Base-by-base conservation (phyloP, 2,888 invertebrate species). In the Tanypteryx hageni region DNA sequence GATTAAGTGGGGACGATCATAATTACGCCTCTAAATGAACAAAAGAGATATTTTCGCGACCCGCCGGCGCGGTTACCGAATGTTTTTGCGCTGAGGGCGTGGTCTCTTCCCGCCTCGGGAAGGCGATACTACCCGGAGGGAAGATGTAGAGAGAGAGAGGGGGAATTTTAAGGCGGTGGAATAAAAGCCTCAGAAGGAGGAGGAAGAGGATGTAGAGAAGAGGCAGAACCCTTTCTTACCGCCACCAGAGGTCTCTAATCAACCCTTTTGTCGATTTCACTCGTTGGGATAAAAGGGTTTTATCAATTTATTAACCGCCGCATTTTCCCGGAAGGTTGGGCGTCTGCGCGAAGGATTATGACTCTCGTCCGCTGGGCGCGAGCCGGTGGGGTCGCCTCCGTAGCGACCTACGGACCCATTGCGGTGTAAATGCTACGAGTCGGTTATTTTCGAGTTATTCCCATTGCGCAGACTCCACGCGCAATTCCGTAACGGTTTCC, bases 391-490 rank as follows among this genome's bases (percentile, higher is more conserved):
- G 11, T 10, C 27, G 68, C 76, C 22, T 22, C 5, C 44, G 44
- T 44, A 44, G 44, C 44, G 44, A 44, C 3, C 44, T 44, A 44
- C 44, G 44, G 44, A 44, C 44, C 44, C 44, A 44, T 44, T 44
- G 44, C 44, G 44, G 44, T 44, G 44, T 11, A 76, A 76, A 76
- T 27, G 68, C 68, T 18, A 18, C 61, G 59, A n/a, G 89, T 89
- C 89, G 89, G 89, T 64, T 89, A 68, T 89, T 64, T 68, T 89
- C 89, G 89, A 89, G 89, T 89, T 89, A 89, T 89, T 89, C 44
- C 89, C 18, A 89, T 64, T 68, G 89, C 89, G 89, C 89, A 89
- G 89, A 64, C 86, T 86, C 86, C 57, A 59, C 86, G 89, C 89
- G 89, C 89, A 89, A 89, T 89, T 89, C 64, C 64, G 64, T 44